Percentiles rank a stretch among this genome's conserved stretches.
Conservation (phyloP, 2,888 invertebrate genomes). For the Eupeodes latifasciatus region DNA sequence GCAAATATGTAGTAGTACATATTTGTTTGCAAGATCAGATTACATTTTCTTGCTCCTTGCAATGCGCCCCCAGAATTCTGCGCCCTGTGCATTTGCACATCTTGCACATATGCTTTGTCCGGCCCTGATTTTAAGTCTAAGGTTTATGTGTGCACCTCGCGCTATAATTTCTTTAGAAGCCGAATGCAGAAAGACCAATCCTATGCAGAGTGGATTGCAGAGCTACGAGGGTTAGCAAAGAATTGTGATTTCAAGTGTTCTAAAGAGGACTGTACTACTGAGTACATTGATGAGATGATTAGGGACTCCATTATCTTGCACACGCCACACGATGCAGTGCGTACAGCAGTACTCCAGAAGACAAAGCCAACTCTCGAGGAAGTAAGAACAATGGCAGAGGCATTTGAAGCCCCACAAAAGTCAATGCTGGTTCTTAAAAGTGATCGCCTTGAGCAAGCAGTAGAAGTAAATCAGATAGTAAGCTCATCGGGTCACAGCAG, state of each 20-base stretch:
- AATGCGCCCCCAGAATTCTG: no score
- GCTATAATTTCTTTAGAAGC: no score
- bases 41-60: no score
- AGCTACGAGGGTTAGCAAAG: constrained; percentile 3
- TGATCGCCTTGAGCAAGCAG: background rate
- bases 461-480: background rate
- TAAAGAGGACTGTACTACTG: background rate
- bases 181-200: background rate
- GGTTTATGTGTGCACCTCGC: no score
- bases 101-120: no score
- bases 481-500: constrained; percentile 1
- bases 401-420: constrained; percentile 15
- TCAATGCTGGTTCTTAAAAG: constrained; percentile 4
- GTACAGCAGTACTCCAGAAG: constrained; percentile 2
- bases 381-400: background rate
- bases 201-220: constrained; percentile 17
- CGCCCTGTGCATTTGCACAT: no score
- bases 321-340: constrained; percentile 10
- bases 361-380: constrained; percentile 3
- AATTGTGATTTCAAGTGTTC: constrained; percentile 5
- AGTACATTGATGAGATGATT: constrained; percentile 14
- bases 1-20: no score
- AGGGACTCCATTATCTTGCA: constrained; percentile 1
- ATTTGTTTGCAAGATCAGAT: no score
- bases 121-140: no score